Base-by-base conservation (phyloP, 2,888 invertebrate genomes). In the Theristus sp. region DNA sequence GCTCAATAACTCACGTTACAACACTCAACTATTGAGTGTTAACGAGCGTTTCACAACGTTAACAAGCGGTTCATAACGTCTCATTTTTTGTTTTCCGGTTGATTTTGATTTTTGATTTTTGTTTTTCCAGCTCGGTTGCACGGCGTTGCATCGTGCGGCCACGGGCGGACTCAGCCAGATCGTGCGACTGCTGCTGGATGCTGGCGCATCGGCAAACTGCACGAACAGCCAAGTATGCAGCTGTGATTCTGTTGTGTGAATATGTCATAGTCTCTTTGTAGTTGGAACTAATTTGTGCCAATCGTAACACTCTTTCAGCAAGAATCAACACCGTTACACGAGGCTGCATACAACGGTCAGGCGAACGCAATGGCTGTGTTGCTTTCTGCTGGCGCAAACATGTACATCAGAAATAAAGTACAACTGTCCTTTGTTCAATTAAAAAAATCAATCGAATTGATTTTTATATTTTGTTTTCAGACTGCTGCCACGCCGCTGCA, bases 401-500 rank as follows among this genome's bases (percentile, higher is more conserved):
- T 74, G 22, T 71, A 71, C 59, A 64, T 74, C 24, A 69, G 70
- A 49, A 78, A 78, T 66, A 74, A 75, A 71, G 75, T 74, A 65
- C 60, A 66, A 6, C 55, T 17, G n/a, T n/a, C n/a, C n/a, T n/a
- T n/a, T n/a, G n/a, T n/a, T 38, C 10, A 38, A 38, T 13, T 13
- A 17, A 38, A 38, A 38, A 13, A 38, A 38, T 6, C 10, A 6
- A 38, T 13, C 38, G 17, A 38, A 38, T 38, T 17, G 38, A 17
- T 13, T 13, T 38, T 38, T 38, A 38, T 13, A 38, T 38, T 60
- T 38, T 59, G 25, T 60, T 70, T 69, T 29, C 65, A 84, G 68
- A 88, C 87, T 57, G 91, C 91, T 10, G 90, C 91, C 76, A 85
- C 88, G 24, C 83, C 93, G n/a, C 81, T 94, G 55, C 94, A 94